Conservation (phyloP, 2,888 invertebrate genomes). For the Epirrhoe alternata region DNA sequence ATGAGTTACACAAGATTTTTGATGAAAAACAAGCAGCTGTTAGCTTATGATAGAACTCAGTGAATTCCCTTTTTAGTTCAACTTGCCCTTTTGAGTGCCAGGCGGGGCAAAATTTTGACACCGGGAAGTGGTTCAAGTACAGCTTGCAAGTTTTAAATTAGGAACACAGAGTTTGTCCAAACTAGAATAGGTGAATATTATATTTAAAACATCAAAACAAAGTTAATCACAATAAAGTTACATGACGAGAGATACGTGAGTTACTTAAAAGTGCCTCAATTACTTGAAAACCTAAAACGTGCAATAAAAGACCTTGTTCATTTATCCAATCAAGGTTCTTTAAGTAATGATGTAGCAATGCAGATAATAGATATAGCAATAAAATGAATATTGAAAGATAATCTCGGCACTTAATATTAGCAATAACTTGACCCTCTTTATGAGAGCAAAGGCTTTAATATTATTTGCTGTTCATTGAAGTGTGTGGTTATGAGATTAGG, state of each 20-base stretch:
- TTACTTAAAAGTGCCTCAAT: background rate
- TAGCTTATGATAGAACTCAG: no score
- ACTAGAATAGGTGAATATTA: no score
- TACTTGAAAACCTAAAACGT: conserved; percentile 10
- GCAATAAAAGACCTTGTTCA: conserved; percentile 15
- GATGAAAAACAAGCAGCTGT: no score
- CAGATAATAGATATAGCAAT: conserved; percentile 17
- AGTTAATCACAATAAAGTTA: no score
- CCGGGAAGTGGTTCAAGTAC: no score
- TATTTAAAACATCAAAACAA: no score
- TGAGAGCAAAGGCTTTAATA: conserved; percentile 11
- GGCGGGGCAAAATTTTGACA: no score
- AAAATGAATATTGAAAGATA: conserved; percentile 19
- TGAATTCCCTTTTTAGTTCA: no score
- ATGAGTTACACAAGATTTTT: no score
- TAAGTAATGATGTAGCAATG: conserved; percentile 16
- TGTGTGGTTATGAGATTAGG: background rate
- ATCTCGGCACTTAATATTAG: conserved; percentile 17
- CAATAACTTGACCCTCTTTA: conserved; percentile 34
- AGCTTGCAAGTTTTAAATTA: no score
- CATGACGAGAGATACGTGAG: background rate
- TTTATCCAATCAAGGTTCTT: conserved; percentile 12
- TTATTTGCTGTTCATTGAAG: background rate
- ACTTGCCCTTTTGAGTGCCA: no score
- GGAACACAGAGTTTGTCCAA: no score